A percentile compares a stretch with the other conserved stretches of the same genome.
Evolutionary conservation across 1,140 invertebrate genomes (phyloP).

Genomic region (Neodiprion virginianus): DNA sequence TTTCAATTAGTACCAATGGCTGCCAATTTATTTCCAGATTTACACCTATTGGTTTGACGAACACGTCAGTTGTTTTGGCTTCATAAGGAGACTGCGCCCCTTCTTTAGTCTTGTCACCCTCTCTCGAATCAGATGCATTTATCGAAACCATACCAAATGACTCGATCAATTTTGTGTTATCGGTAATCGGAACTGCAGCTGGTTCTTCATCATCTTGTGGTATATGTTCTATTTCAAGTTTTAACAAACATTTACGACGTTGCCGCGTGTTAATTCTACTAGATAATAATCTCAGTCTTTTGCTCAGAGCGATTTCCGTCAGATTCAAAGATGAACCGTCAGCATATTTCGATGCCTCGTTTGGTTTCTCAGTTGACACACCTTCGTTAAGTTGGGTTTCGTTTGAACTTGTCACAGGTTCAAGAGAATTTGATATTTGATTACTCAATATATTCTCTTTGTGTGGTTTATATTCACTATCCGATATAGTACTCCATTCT

Average conservation of each 20-base stretch:
- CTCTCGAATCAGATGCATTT: neutral
- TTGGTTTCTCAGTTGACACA: no score
- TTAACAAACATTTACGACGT: neutral
- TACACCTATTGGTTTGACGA: neutral
- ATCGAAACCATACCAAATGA: neutral
- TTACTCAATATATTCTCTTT: neutral
- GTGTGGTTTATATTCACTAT: neutral
- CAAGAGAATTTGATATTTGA: no score
- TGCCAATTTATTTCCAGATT: neutral
- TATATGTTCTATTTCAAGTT: neutral
- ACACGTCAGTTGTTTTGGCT: neutral
- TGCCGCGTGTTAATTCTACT: neutral
- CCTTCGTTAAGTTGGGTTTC: no score
- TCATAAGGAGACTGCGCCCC: neutral
- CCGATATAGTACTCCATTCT: neutral
- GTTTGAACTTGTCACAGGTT: no score
- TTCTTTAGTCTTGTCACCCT: neutral
- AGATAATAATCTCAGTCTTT: neutral
- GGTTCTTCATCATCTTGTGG: neutral
- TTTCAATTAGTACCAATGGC: slow-evolving; percentile 22
- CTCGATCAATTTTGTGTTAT: neutral
- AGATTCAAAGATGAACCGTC: neutral
- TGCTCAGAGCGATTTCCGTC: neutral
- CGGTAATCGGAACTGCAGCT: neutral
- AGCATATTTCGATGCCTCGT: no score